phyloP scores from a whole-genome alignment of 2,888 invertebrate species.

The Tholera decimalis region DNA sequence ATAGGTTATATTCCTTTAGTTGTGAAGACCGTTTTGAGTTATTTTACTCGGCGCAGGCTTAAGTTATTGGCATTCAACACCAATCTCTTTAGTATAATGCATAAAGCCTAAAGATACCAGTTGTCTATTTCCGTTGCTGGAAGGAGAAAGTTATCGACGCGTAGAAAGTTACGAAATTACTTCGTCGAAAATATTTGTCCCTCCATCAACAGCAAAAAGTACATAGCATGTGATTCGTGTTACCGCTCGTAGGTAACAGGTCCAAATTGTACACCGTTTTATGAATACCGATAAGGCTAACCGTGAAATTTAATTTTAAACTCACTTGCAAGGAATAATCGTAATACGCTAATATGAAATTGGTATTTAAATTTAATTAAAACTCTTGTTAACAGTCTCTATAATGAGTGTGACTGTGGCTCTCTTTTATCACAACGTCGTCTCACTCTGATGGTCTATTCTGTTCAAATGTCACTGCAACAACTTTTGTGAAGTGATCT shows the following conservation, averaged over 20 bases:
- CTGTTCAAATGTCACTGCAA: too few relatives aligned
- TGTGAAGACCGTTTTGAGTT: too few relatives aligned
- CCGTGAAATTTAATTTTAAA: constrained; percentile 11
- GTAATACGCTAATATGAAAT: background rate
- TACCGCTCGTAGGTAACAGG: background rate
- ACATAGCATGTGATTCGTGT: background rate
- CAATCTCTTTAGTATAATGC: background rate
- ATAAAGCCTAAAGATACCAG: background rate
- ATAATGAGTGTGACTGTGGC: background rate
- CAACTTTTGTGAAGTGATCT: too few relatives aligned
- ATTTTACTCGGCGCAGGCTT: too few relatives aligned
- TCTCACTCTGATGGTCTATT: too few relatives aligned
- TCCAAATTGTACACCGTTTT: background rate
- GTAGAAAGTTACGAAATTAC: background rate
- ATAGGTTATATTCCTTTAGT: too few relatives aligned
- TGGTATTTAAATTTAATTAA: background rate
- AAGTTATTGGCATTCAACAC: too few relatives aligned
- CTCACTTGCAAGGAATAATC: background rate
- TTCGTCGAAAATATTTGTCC: background rate
- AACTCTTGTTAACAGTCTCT: background rate
- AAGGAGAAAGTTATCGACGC: background rate
- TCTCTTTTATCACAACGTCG: too few relatives aligned
- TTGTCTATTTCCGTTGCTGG: background rate
- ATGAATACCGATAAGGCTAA: background rate
- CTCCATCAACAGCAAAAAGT: background rate